Base-by-base conservation (phyloP, 1,140 invertebrate species). In the Cydia amplana region DNA sequence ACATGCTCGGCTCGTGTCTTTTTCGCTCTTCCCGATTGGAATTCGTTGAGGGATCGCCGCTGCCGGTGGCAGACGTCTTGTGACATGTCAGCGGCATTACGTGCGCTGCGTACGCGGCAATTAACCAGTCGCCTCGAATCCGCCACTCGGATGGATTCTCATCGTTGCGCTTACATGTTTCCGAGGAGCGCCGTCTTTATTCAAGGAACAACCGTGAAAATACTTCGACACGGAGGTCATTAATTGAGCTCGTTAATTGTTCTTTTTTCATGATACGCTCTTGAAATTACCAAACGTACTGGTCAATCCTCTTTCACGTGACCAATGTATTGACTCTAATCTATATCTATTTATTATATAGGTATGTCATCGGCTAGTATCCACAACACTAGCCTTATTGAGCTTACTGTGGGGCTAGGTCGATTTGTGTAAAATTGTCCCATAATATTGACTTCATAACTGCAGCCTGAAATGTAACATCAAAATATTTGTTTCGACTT, bases 11-110 rank as follows among this genome's bases (percentile, higher is more conserved):
- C 89, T 90, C 90, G 91, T 92, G 91, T 91, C 87, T 89, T 92
- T 91, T 91, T 91, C 89, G 89, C 89, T 91, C 88, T 91, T 91
- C 80, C 84, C 88, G 83, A 88, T 91, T 77, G 91, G 91, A 92
- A 92, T 92, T 92, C 86, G 89, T 88, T 85, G 86, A 86, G 86
- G 86, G 89, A 88, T 88, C 86, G 86, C 89, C 91, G 88, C 86
- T 83, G 89, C 87, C 86, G 91, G 89, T 92, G 90, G 91, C 86
- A 88, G 87, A 88, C 85, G 87, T 88, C 88, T 86, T 91, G 90
- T 89, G 88, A 90, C 87, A 89, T 91, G 89, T 90, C 90, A 87
- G 77, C 81, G 78, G 77, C 80, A 46, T 82, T 89, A 91, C 91
- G 90, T 91, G 91, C 86, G 83, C 80, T 85, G 90, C 89, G 86